Evolutionary conservation across 1,140 invertebrate species (phyloP).

Genomic region (Lycorma delicatula): DNA sequence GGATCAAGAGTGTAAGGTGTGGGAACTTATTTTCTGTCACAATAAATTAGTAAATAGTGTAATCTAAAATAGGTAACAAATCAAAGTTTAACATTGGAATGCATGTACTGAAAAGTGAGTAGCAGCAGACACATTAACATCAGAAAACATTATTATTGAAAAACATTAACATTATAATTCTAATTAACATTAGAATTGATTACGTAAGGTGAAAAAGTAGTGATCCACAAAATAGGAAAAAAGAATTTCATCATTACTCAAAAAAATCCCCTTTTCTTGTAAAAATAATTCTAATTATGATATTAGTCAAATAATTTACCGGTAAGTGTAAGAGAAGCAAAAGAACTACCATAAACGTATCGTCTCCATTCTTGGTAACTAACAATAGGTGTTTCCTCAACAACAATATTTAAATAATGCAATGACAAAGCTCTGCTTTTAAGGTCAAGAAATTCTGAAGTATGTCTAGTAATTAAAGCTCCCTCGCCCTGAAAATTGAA

Average conservation of each 20-base stretch:
- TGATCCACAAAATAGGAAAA: not conserved
- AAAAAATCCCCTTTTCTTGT: not conserved
- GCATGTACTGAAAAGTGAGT: too few relatives aligned
- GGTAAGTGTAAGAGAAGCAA: slow-evolving; percentile 40
- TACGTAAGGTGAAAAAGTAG: too few relatives aligned
- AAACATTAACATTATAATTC: too few relatives aligned
- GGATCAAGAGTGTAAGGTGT: too few relatives aligned
- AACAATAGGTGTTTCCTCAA: slow-evolving; percentile 48
- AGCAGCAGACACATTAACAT: too few relatives aligned
- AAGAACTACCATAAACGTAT: slow-evolving; percentile 45
- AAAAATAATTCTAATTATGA: slow-evolving; percentile 2
- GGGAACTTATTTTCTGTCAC: too few relatives aligned
- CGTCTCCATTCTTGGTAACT: slow-evolving; percentile 46
- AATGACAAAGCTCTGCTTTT: slow-evolving; percentile 46
- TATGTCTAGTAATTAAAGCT: slow-evolving; percentile 47
- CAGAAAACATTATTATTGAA: too few relatives aligned
- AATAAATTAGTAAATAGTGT: too few relatives aligned
- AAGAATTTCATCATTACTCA: not conserved
- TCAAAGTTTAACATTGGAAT: too few relatives aligned
- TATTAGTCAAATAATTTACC: slow-evolving; percentile 36
- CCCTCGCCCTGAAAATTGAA: slow-evolving; percentile 51
- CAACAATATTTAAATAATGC: slow-evolving; percentile 47
- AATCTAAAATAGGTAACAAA: too few relatives aligned
- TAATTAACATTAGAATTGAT: too few relatives aligned
- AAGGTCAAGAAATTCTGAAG: slow-evolving; percentile 49